Conservation (phyloP, 2,888 invertebrate species). For the Phaedon cochleariae region DNA sequence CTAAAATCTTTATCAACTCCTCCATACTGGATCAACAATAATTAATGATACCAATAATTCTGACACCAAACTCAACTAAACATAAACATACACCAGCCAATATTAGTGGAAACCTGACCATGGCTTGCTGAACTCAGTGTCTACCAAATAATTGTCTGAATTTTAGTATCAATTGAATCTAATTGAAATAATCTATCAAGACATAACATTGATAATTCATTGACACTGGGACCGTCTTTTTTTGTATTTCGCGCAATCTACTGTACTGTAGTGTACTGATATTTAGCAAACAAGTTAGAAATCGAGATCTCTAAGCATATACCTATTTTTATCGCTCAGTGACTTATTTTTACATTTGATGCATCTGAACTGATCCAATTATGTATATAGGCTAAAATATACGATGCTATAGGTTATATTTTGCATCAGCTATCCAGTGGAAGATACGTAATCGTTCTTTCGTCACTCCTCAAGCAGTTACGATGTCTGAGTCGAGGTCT, state of each 20-base stretch:
- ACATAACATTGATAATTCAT: background rate
- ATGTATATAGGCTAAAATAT: background rate
- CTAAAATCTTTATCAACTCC: conserved; percentile 27
- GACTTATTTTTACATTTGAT: background rate
- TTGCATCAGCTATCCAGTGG: background rate
- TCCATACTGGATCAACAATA: conserved; percentile 16
- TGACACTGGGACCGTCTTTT: background rate
- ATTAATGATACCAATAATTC: too few species aligned
- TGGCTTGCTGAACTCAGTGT: background rate
- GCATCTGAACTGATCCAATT: background rate
- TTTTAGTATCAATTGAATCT: conserved; percentile 28
- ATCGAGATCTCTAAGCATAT: background rate
- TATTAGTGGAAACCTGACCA: background rate
- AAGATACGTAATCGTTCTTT: too few species aligned
- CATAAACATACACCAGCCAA: background rate
- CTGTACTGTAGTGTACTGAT: background rate
- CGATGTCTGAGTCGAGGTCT: too few species aligned
- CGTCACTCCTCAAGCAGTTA: background rate
- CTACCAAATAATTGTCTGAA: conserved; percentile 17
- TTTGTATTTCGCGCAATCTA: background rate
- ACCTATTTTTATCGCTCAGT: background rate
- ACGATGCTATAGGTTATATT: background rate
- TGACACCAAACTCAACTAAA: background rate
- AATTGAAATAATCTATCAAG: conserved; percentile 20
- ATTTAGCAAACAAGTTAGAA: background rate